These are phyloP conservation scores for Drosophila bifasciata DNA, from an alignment of 1,140 invertebrate genomes.

Conservation along the genomic window DNA sequence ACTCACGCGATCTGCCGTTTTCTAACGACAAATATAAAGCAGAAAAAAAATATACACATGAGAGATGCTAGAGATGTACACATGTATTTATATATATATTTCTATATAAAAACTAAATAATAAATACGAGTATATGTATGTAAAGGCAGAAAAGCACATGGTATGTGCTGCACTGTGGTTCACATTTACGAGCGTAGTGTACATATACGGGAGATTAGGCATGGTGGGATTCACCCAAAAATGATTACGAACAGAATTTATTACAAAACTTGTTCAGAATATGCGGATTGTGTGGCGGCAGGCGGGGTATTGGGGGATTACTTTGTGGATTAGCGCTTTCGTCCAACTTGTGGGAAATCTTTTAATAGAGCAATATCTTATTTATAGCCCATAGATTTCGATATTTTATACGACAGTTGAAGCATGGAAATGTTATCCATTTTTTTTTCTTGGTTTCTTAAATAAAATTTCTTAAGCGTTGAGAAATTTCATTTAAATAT, in stretches of 20 bases:
- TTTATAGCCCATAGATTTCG: no score
- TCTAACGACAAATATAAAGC: conserved; percentile 37
- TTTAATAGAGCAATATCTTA: not conserved
- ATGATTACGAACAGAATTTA: conserved; percentile 21
- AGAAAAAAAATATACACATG: conserved; percentile 6
- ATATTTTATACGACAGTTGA: no score
- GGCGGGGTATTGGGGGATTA: conserved; percentile 24
- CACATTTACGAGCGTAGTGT: no score
- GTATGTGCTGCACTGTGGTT: conserved; percentile 38
- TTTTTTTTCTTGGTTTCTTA: no score
- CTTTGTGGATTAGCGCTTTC: conserved; percentile 20
- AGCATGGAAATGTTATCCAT: no score
- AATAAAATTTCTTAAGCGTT: no score
- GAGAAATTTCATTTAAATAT: no score
- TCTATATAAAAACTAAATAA: conserved; percentile 46
- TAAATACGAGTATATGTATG: conserved; percentile 20
- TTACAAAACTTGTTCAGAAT: conserved; percentile 26
- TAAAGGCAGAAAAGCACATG: conserved; percentile 13
- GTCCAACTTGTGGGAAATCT: conserved; percentile 10
- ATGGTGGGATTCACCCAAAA: not conserved
- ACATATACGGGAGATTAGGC: conserved; percentile 12
- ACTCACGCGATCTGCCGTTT: conserved; percentile 65
- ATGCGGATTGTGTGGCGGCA: not conserved
- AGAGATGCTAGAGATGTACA: not conserved
- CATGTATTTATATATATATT: conserved; percentile 22